phyloP scores from a whole-genome alignment of 2,888 invertebrate genomes.

The Rhyacophila evoluta region DNA sequence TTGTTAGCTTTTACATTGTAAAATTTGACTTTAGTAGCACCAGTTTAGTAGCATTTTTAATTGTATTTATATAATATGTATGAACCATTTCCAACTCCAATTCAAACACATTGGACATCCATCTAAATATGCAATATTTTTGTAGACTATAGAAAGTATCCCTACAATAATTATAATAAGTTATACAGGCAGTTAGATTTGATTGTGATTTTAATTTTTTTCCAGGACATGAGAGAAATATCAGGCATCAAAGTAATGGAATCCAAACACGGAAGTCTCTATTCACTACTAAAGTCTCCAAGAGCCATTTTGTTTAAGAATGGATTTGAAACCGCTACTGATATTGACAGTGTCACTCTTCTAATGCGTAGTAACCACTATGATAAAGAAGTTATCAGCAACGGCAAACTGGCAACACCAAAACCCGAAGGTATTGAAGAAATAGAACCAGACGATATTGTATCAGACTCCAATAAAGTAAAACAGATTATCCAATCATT shows the following conservation, averaged over 20 bases:
- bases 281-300: constrained; percentile 63
- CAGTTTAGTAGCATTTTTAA: too few relatives aligned
- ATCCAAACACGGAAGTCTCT: constrained; percentile 69
- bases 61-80: too few relatives aligned
- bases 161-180: too few relatives aligned
- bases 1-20: too few relatives aligned
- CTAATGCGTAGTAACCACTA: constrained; percentile 72
- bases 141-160: too few relatives aligned
- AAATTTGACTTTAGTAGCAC: too few relatives aligned
- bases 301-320: constrained; percentile 53
- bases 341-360: constrained; percentile 68
- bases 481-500: constrained; percentile 52
- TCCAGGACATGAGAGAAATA: constrained; percentile 63
- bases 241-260: constrained; percentile 64
- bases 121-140: too few relatives aligned
- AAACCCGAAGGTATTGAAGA: constrained; percentile 43
- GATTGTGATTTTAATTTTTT: not conserved
- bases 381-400: constrained; percentile 56
- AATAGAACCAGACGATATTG: constrained; percentile 53
- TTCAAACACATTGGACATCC: too few relatives aligned
- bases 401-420: constrained; percentile 49
- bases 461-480: constrained; percentile 50
- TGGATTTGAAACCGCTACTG: constrained; percentile 66
- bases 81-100: too few relatives aligned
- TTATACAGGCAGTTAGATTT: too few relatives aligned